These are phyloP conservation scores for Drosophila seclusa DNA, from an alignment of 2,888 invertebrate genomes.

Conservation along the genomic window DNA sequence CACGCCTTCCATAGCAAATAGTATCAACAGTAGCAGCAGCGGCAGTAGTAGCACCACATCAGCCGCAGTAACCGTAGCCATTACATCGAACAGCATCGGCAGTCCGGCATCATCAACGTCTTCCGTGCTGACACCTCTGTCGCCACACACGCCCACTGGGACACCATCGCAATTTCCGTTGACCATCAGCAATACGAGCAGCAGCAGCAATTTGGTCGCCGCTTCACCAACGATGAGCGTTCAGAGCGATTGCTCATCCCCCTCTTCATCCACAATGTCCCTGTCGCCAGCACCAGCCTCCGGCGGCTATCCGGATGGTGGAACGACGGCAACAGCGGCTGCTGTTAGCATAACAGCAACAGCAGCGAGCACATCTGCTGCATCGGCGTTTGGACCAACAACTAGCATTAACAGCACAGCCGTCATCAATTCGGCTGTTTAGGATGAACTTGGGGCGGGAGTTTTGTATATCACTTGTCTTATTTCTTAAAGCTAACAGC, in stretches of 20 bases:
- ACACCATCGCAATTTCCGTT: constrained; percentile 71
- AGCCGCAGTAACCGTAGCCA: constrained; percentile 29
- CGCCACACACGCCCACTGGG: constrained; percentile 81
- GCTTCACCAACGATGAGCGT: constrained; percentile 82
- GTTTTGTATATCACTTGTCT: constrained; percentile 47
- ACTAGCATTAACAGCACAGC: constrained; percentile 71
- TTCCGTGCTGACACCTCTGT: constrained; percentile 71
- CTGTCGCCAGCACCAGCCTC: constrained; percentile 80
- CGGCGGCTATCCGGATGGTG: constrained; percentile 70
- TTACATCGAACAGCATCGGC: constrained; percentile 51
- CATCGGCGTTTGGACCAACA: constrained; percentile 79
- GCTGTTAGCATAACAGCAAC: constrained; percentile 81
- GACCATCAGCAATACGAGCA: constrained; percentile 69
- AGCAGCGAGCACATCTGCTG: constrained; percentile 74
- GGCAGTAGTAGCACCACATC: constrained; percentile 13
- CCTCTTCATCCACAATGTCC: constrained; percentile 82
- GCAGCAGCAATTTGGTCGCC: constrained; percentile 71
- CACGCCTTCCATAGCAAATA: constrained; percentile 48
- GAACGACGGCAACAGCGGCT: constrained; percentile 67
- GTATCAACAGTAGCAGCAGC: constrained; percentile 18
- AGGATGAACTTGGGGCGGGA: constrained; percentile 32
- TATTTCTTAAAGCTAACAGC: constrained; percentile 43
- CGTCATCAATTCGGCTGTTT: constrained; percentile 83
- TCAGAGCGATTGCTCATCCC: constrained; percentile 82
- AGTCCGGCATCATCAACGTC: constrained; percentile 53